Conservation (phyloP, 1,140 invertebrate species). For the Cataglyphis hispanica region DNA sequence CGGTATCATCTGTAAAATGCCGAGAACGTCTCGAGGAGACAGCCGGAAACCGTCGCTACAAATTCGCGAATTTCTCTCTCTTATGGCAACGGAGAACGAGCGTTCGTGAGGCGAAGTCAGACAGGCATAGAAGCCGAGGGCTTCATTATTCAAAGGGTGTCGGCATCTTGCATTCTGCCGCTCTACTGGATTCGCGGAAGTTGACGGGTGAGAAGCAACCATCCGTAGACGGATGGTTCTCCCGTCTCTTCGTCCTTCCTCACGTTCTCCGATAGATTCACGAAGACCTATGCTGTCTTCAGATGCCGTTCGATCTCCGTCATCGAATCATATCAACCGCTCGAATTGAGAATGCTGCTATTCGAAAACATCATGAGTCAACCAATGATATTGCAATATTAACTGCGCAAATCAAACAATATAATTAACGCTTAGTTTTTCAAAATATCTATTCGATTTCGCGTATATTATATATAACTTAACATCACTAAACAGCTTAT, state of each 20-base stretch:
- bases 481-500: background rate
- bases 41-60: conserved; percentile 73
- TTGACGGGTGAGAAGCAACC: conserved; percentile 81
- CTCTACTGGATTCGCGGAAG: conserved; percentile 80
- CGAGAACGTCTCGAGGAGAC: conserved; percentile 51
- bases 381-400: conserved; percentile 3
- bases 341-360: conserved; percentile 45
- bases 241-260: conserved; percentile 39
- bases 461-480: background rate
- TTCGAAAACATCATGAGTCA: conserved; percentile 12
- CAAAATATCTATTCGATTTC: background rate
- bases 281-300: conserved; percentile 53
- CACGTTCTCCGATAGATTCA: conserved; percentile 58
- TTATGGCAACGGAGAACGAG: conserved; percentile 66
- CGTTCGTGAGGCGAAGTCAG: conserved; percentile 75
- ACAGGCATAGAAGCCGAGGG: conserved; percentile 77
- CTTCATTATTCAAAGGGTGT: conserved; percentile 86
- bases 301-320: conserved; percentile 46
- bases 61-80: conserved; percentile 76
- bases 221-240: conserved; percentile 72
- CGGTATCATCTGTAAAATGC: conserved; percentile 56
- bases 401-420: conserved; percentile 5
- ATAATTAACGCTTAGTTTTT: background rate
- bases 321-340: conserved; percentile 61
- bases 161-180: conserved; percentile 83